A percentile compares a stretch with the other conserved stretches of the same genome.
phyloP scores from a whole-genome alignment of 2,888 invertebrate species.

The Megastigmus dorsalis region DNA sequence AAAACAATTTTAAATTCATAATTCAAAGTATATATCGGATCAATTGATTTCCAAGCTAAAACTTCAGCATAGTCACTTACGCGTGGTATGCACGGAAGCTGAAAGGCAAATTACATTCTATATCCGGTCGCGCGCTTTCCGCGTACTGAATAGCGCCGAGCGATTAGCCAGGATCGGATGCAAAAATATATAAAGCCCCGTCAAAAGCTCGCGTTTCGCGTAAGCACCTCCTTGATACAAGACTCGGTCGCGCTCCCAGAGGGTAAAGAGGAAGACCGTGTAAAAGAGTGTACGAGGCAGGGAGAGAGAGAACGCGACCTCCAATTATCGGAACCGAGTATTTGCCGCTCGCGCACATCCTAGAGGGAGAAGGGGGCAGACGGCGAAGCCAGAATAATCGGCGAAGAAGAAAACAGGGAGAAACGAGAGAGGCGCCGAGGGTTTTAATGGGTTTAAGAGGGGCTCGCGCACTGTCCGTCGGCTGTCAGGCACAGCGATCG shows the following conservation, averaged over 20 bases:
- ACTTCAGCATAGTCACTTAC: too few species aligned
- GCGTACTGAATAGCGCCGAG: neutral
- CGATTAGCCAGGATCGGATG: neutral
- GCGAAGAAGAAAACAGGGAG: neutral
- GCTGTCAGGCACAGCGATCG: constrained; percentile 56
- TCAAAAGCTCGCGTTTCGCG: neutral
- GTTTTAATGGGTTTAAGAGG: constrained; percentile 57
- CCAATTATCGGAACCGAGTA: constrained; percentile 41
- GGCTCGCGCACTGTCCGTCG: constrained; percentile 53
- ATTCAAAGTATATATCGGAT: too few species aligned
- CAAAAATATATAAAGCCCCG: constrained; percentile 10
- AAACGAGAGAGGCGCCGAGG: neutral
- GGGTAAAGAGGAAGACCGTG: neutral
- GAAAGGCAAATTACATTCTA: too few species aligned
- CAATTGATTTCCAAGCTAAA: too few species aligned
- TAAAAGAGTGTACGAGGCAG: neutral
- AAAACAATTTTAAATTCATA: too few species aligned
- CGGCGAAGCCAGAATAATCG: constrained; percentile 46
- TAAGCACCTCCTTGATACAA: too few species aligned
- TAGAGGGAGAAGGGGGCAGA: neutral
- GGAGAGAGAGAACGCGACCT: neutral
- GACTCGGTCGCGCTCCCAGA: too few species aligned
- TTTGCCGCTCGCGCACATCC: neutral
- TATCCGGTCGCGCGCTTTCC: neutral
- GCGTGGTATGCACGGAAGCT: too few species aligned